A percentile compares a stretch with the other conserved stretches of the same genome.
phyloP scores from a whole-genome alignment of 2,797 vertebrate species.

The Malurus splendens region DNA sequence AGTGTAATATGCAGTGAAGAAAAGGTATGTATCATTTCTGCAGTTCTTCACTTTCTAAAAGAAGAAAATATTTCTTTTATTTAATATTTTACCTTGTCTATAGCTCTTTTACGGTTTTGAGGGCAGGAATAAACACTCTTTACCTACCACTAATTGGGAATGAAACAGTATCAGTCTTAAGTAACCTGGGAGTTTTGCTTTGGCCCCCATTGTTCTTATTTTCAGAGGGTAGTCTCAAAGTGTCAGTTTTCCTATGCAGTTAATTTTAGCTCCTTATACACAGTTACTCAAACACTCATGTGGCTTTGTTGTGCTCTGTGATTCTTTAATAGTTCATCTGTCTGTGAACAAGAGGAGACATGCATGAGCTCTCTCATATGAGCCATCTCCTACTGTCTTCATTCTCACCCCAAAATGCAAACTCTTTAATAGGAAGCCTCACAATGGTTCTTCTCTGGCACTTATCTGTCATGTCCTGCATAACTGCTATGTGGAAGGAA shows the following conservation, averaged over 20 bases:
- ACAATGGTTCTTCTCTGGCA: not conserved
- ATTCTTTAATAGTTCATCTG: not conserved
- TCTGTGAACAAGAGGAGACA: not conserved
- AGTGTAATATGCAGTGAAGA: not conserved
- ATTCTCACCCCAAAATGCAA: not conserved
- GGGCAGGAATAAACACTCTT: not conserved
- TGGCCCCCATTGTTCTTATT: not conserved
- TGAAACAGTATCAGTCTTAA: not conserved
- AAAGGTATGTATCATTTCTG: not conserved
- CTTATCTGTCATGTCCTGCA: not conserved
- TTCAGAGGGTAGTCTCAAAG: not conserved
- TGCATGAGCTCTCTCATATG: accelerated
- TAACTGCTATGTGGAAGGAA: not conserved
- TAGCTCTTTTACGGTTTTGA: not conserved
- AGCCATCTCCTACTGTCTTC: not conserved
- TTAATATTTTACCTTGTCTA: not conserved
- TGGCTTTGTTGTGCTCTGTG: not conserved
- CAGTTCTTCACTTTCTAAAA: not conserved
- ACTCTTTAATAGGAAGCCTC: not conserved
- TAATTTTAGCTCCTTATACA: not conserved
- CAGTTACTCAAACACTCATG: not conserved
- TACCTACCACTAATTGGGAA: not conserved
- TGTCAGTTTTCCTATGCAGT: not conserved
- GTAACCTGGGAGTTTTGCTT: not conserved
- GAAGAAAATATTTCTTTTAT: not conserved